Base-by-base conservation (phyloP, 2,113 vertebrate species). In the Octodon degus region DNA sequence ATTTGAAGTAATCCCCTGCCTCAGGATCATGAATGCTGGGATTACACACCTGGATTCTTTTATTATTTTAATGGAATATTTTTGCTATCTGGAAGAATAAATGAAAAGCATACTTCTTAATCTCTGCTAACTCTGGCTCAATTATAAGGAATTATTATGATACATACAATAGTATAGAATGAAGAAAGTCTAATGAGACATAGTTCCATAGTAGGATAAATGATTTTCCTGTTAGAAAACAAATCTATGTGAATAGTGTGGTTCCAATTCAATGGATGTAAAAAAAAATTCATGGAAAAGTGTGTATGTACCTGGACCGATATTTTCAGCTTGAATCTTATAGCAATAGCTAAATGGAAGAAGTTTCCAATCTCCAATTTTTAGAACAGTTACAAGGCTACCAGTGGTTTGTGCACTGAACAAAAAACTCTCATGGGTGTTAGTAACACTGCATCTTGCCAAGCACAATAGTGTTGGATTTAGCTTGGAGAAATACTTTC, bases 261-360 rank as follows among this genome's bases (percentile, higher is more conserved):
- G 14, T 86, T 72, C 74, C 34, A 80, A 85, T 43, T 74, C 43
- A 94, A 77, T 43, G 86, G 30, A 91, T 40, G 16, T 32, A 77
- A 27, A 37, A 87, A 17, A 62, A 43, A 43, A 10, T 50, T n/a
- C 68, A 81, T 13, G 82, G 68, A 93, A 88, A 86, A 84, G 65
- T 77, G 5, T 79, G 24, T 37, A 22, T 27, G 14, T 94, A 63
- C 17, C 25, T 62, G 50, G 58, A 37, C 32, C 43, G 60, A 5
- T 93, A 82, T 63, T 93, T 86, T 90, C 74, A 87, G n/a, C 40
- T 79, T 84, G 72, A 88, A 72, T 84, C 43, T 62, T 79, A n/a
- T 50, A 53, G 37, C 43, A 47, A 86, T 88, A 60, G 70, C 25
- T 85, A 86, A 86, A n/a, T 43, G 27, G 24, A n/a, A 67, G 40